These are phyloP conservation scores for Artibeus lituratus DNA, from an alignment of 2,797 vertebrate genomes.

Conservation along the genomic window DNA sequence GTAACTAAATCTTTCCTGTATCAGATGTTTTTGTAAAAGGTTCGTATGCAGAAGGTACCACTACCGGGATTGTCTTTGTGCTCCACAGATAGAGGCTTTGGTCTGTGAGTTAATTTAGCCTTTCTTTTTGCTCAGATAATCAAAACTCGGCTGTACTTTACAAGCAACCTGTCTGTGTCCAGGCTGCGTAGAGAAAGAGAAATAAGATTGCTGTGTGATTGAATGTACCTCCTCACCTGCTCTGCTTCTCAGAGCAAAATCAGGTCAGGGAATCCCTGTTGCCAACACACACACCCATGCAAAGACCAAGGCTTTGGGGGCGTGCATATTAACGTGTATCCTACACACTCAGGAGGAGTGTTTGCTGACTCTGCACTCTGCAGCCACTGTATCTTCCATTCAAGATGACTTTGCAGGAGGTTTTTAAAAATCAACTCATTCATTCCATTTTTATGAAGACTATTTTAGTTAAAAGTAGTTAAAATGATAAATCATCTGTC, in stretches of 20 bases:
- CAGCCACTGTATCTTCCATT: not conserved
- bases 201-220: not conserved
- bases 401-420: not conserved
- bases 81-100: not conserved
- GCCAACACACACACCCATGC: not conserved
- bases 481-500: not conserved
- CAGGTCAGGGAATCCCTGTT: not conserved
- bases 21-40: not conserved
- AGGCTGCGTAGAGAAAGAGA: not conserved
- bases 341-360: too few relatives aligned
- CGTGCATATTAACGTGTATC: not conserved
- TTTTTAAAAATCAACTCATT: not conserved
- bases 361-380: not conserved
- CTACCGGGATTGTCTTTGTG: not conserved
- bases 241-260: not conserved
- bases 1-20: not conserved
- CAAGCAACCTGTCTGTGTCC: not conserved
- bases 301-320: not conserved
- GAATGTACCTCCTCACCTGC: not conserved
- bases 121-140: not conserved
- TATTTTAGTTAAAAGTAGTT: constrained; percentile 1
- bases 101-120: not conserved
- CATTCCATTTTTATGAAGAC: not conserved
- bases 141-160: not conserved
- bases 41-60: not conserved